phyloP scores from a whole-genome alignment of 2,113 vertebrate genomes.

The Rousettus leschenaultii region DNA sequence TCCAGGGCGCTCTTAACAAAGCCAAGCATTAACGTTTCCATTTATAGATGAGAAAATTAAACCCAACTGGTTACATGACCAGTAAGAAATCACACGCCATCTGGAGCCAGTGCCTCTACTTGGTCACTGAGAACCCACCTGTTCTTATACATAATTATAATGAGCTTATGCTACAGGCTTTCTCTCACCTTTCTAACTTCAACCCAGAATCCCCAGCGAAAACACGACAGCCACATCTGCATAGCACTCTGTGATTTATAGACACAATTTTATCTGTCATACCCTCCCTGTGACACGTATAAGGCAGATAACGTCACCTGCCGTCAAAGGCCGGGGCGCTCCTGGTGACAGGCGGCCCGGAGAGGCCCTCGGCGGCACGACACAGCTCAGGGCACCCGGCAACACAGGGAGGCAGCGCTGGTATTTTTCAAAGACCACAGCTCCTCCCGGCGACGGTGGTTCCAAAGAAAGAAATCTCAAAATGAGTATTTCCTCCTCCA shows the following conservation, averaged over 20 bases:
- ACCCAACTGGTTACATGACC: not conserved
- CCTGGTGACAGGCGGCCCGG: not conserved
- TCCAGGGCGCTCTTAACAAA: not conserved
- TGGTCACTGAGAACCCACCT: not conserved
- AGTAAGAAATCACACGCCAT: not conserved
- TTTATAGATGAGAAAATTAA: not conserved
- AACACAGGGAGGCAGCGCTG: no score
- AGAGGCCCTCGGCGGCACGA: accelerated
- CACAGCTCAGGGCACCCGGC: not conserved
- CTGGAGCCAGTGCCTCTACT: not conserved
- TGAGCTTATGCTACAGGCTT: not conserved
- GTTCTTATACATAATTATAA: not conserved
- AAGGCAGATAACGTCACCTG: not conserved
- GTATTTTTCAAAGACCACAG: not conserved
- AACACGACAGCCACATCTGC: not conserved
- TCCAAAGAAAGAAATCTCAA: not conserved
- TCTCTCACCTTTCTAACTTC: not conserved
- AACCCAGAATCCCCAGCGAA: not conserved
- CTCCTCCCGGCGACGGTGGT: not conserved
- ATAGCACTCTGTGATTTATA: not conserved
- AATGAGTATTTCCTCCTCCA: not conserved
- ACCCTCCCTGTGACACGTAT: not conserved
- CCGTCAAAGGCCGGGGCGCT: not conserved
- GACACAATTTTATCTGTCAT: not conserved
- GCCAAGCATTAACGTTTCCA: not conserved